These are phyloP conservation scores for Cryptus viduatorius DNA, from an alignment of 2,888 invertebrate genomes.

Conservation along the genomic window DNA sequence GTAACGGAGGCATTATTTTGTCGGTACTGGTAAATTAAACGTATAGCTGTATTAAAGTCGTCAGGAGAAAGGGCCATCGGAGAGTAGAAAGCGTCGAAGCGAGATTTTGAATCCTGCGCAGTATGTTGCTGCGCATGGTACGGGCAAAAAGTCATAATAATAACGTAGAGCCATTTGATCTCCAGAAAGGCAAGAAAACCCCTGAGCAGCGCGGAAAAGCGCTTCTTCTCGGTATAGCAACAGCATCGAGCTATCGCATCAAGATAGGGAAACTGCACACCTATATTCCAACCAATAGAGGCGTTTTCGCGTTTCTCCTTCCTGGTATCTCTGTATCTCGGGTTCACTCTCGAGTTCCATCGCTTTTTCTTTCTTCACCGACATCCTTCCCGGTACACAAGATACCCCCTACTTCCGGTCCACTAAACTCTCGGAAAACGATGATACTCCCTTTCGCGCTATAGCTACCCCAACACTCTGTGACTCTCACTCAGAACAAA, in stretches of 20 bases:
- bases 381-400: conserved; percentile 23
- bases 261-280: conserved; percentile 14
- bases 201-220: conserved; percentile 36
- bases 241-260: conserved; percentile 5
- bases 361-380: conserved; percentile 52
- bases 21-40: conserved; percentile 50
- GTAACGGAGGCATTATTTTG: conserved; percentile 36
- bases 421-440: conserved; percentile 59
- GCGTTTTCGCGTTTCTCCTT: conserved; percentile 44
- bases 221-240: conserved; percentile 41
- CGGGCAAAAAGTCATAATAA: conserved; percentile 60
- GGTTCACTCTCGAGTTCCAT: conserved; percentile 20
- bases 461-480: conserved; percentile 18
- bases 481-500: conserved; percentile 31
- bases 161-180: conserved; percentile 62
- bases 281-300: conserved; percentile 31
- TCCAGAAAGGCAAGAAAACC: conserved; percentile 50
- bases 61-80: background rate
- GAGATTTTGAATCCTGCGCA: conserved; percentile 21
- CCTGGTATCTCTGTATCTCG: background rate
- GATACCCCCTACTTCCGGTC: conserved; percentile 57
- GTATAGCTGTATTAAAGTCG: conserved; percentile 22
- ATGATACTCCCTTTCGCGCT: conserved; percentile 36
- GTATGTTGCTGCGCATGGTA: background rate
- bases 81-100: conserved; percentile 14